Base-by-base conservation (phyloP, 2,797 vertebrate species). In the Botia kubotai region DNA sequence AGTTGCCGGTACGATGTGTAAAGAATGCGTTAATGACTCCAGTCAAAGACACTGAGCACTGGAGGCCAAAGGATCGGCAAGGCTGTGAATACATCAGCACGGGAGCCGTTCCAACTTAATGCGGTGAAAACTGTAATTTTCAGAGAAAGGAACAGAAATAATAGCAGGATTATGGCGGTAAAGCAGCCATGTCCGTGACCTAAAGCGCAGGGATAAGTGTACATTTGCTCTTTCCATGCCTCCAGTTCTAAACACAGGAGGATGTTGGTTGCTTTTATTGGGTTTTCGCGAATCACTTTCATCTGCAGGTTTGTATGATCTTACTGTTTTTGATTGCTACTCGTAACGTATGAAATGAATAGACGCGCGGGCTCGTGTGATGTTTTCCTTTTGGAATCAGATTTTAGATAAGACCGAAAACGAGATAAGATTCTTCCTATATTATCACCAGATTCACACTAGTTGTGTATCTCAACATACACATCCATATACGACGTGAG, bases 11-110 rank as follows among this genome's bases (percentile, higher is more conserved):
- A 87, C 84, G 82, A 88, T 70, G 87, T 89, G 87, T 69, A 80
- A 91, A 89, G 91, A 93, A 93, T 92, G 89, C 69, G 83, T 36
- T 92, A 92, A 92, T 91, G 89, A 90, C 86, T 90, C 79, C 65
- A 85, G 81, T 82, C 79, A 87, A 79, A 79, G 79, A 81, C 21
- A 70, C 75, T 77, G 46, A 81, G 75, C 52, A 81, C 79, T 69
- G 74, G 77, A 81, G 70, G 84, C 85, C 82, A 89, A 82, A 83
- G 79, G 87, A 89, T 89, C 78, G 11, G 77, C 43, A 88, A 81
- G 83, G 74, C 60, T 75, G 81, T 87, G 80, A 80, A 87, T 80
- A 85, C 78, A 55, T 86, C 81, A 86, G 62, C 76, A 70, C 55
- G 50, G 57, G 70, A 71, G 63, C 81, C 84, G 89, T 90, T 92